Evolutionary conservation across 2,888 invertebrate genomes (phyloP).

Genomic region (Latrodectus elegans): DNA sequence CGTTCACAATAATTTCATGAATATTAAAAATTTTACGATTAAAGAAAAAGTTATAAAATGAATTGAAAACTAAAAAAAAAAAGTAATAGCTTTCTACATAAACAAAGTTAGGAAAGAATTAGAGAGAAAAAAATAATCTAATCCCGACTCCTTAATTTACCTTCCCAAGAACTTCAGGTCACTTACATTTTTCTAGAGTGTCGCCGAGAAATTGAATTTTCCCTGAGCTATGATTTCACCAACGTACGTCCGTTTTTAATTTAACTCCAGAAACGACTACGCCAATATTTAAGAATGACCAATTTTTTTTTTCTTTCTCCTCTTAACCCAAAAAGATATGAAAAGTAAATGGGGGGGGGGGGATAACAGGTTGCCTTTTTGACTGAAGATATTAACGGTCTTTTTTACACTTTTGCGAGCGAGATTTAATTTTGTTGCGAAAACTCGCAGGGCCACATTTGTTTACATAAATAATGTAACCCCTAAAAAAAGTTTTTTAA

Average conservation of each 20-base stretch:
- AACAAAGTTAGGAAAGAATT: not conserved
- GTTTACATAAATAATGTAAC: slow-evolving; percentile 46
- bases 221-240: slow-evolving; percentile 52
- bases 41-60: too few species aligned
- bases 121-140: slow-evolving; percentile 14
- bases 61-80: not conserved
- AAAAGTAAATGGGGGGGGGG: slow-evolving; percentile 23
- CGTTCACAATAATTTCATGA: too few species aligned
- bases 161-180: not conserved
- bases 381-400: slow-evolving; percentile 35
- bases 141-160: slow-evolving; percentile 30
- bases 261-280: slow-evolving; percentile 35
- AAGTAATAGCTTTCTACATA: not conserved
- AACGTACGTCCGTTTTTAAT: slow-evolving; percentile 60
- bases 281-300: slow-evolving; percentile 49
- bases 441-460: slow-evolving; percentile 15
- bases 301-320: slow-evolving; percentile 17
- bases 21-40: too few species aligned
- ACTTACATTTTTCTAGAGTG: slow-evolving; percentile 52
- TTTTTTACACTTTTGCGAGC: slow-evolving; percentile 31
- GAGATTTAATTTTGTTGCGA: slow-evolving; percentile 46
- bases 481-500: not conserved
- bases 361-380: not conserved
- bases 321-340: slow-evolving; percentile 9
- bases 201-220: slow-evolving; percentile 59